Evolutionary conservation across 1,140 invertebrate species (phyloP), one percentile per base, ranked within the genome.

Genomic region (Fopius arisanus): DNA sequence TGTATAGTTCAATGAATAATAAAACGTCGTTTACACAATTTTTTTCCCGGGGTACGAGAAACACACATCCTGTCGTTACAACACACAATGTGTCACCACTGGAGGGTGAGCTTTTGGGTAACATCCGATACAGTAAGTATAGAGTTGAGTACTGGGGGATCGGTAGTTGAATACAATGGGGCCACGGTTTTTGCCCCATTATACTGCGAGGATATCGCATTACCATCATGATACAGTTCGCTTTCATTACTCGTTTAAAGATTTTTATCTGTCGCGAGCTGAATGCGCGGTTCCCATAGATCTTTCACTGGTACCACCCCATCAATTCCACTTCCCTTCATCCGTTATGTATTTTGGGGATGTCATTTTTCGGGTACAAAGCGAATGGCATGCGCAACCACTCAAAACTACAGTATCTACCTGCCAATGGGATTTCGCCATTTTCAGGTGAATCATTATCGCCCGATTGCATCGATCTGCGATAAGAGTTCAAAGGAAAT

Each of bases 181-280:
- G 23, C 19, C 65, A 54, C 21, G 33, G 40, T 68, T 75, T 83
- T 83, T 82, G 80, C 72, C 68, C 76, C 79, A 80, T 82, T 83
- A 82, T 83, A 80, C 78, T 82, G 81, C 71, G 16, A 76, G n/a
- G 76, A 78, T 78, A 82, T 83, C 81, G 76, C 80, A 82, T 83
- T 83, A 83, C 82, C 80, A 80, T 82, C 79, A 41, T 72, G 74
- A 78, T 78, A 81, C 78, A 78, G 74, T 77, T 76, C 69, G 78
- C 81, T 81, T 82, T 81, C 79, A 81, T 69, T 59, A 75, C 67
- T 78, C 77, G 73, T 79, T 78, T 73, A 26, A 72, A 82, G 82
- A 83, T 83, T 82, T 71, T 82, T 83, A 83, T 83, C 81, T 75
- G 54, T 16, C 70, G 70, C 70, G 59, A 72, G 63, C 68, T 72